Evolutionary conservation across 2,797 vertebrate genomes (phyloP), one percentile per base, ranked within the genome.

Genomic region (Aythya fuligula): DNA sequence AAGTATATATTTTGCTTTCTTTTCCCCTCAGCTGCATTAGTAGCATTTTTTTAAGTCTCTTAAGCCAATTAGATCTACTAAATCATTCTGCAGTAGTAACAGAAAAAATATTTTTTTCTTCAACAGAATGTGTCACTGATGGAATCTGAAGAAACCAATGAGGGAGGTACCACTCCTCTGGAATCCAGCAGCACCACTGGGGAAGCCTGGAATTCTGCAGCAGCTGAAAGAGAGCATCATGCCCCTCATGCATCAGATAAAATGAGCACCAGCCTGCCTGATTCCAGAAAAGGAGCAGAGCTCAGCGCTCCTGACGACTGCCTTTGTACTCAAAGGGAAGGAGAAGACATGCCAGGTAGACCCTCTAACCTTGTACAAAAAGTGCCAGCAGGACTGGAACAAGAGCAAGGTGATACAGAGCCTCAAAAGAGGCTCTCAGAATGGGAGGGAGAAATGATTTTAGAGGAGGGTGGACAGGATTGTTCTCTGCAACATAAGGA

Each of bases 51-150:
- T 73, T 51, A 61, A 85, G 70, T 58, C 34, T 79, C 10, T 80
- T 43, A 56, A 64, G 34, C 80, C 43, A 76, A 4, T 82, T 89
- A 69, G 27, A 56, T 64, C 36, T 15, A 13, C 51, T 0, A 0
- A 86, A 21, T 76, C 39, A 18, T 76, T 94, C 66, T 80, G 36
- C 64, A 60, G 25, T 45, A 69, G 60, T 89, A 78, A 82, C 87
- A 87, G 87, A 61, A 61, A 83, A 92, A 94, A 70, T 53, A 13
- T 11, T 89, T 85, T 95, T 95, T 71, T 82, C 13, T 86, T 89
- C 76, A 92, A 60, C 70, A 98, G 97, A 90, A 96, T 94, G 94
- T 82, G 47, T 87, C 80, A 88, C 95, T 96, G 87, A 98, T 98
- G 98, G 98, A 97, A 86, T 93, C 97, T 89, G 96, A 96, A 87